These are phyloP conservation scores for Doris montereyensis DNA, from an alignment of 2,888 invertebrate species.

Conservation along the genomic window DNA sequence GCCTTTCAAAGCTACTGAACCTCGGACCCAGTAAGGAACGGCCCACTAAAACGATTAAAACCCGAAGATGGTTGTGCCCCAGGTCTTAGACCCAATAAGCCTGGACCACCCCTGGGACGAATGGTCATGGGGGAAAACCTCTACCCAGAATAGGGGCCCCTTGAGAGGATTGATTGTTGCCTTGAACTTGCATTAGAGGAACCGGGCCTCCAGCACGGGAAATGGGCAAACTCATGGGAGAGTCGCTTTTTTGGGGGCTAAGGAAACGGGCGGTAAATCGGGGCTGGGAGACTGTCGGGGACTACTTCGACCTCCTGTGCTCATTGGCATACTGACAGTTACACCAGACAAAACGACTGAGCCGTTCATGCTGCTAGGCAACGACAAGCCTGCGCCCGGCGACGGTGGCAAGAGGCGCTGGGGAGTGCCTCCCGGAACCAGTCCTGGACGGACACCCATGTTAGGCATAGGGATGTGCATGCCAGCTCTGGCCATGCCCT, in stretches of 20 bases:
- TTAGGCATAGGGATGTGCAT: conserved; percentile 31
- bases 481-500: conserved; percentile 29
- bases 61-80: conserved; percentile 40
- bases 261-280: neutral
- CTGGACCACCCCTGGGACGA: conserved; percentile 41
- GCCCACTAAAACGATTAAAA: conserved; percentile 42
- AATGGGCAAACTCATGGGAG: too few species aligned
- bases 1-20: conserved; percentile 41
- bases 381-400: conserved; percentile 1
- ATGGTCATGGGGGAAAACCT: conserved; percentile 40
- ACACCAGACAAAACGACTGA: conserved; percentile 23
- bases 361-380: conserved; percentile 29
- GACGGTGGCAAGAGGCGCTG: conserved; percentile 28
- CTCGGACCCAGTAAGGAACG: conserved; percentile 44
- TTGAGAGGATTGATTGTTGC: conserved; percentile 12
- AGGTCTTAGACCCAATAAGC: conserved; percentile 46
- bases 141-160: conserved; percentile 28
- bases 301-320: neutral
- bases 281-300: neutral
- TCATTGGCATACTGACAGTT: neutral
- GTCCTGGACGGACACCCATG: conserved; percentile 33
- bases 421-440: conserved; percentile 14
- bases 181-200: conserved; percentile 30
- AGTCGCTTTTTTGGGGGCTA: too few species aligned
- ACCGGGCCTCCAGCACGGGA: neutral